Evolutionary conservation across 1,140 invertebrate species (phyloP), one percentile per base, ranked within the genome.

Genomic region (Caerostris darwini): DNA sequence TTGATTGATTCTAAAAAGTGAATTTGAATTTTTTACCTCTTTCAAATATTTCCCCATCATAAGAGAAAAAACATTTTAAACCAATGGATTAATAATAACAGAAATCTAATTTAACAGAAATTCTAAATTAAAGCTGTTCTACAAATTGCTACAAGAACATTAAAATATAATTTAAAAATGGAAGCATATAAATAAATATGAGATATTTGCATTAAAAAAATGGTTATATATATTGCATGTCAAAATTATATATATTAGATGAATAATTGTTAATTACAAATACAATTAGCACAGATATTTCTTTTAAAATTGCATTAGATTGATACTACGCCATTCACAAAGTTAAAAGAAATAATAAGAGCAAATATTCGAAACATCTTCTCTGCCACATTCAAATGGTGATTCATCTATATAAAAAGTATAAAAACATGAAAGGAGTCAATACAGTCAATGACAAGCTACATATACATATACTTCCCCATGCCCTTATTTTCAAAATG

Each of bases 381-480:
- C 34, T 77, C 34, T 10, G 12, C 34, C 34, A 53, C 69, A 77
- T 34, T 34, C 69, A 77, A 77, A 77, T 77, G 69, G 34, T 77
- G 69, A 77, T 77, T 34, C 34, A 34, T 34, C 19, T 34, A 34
- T 34, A 34, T 34, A 77, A 77, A 77, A 77, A 77, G 69, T 77
- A 77, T 77, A 77, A 77, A 34, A 77, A 77, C 69, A 77, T 77
- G 69, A 77, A 77, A 77, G 19, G 69, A 50, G 34, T 34, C 34
- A 34, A 34, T 34, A 34, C 69, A 34, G 34, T 77, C 19, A 50
- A 50, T 50, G 19, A 77, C 12, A 77, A 77, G 69, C 69, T 77
- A 77, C 69, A 77, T 77, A 77, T 77, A 77, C 69, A 77, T 77
- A 77, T 77, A 77, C 8, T 10, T 77, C 19, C 69, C 67, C 69